Conservation (phyloP, 2,113 vertebrate genomes). For the Corvus hawaiiensis region DNA sequence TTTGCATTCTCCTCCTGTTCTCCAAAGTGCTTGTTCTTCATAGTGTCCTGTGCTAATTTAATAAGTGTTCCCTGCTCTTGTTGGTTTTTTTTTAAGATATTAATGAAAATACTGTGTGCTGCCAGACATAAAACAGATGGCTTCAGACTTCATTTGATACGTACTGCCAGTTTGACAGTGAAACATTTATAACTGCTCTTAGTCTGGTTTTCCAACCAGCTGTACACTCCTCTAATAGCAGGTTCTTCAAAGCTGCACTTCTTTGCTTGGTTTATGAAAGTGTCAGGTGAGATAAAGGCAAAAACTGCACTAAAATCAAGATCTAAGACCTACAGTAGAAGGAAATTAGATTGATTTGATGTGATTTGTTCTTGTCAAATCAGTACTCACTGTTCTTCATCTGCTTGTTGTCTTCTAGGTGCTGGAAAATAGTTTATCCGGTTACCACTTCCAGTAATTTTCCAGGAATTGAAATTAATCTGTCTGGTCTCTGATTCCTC, state of each 20-base stretch:
- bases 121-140: constrained; percentile 65
- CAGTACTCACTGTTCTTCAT: neutral
- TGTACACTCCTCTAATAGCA: constrained; percentile 16
- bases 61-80: constrained; percentile 7
- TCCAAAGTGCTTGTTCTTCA: constrained; percentile 27
- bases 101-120: constrained; percentile 53
- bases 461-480: neutral
- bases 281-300: constrained; percentile 11
- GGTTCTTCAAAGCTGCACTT: neutral
- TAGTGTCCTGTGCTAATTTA: constrained; percentile 43
- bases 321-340: constrained; percentile 9
- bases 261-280: constrained; percentile 38
- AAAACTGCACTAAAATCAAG: constrained; percentile 29
- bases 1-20: constrained; percentile 37
- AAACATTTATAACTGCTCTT: constrained; percentile 53
- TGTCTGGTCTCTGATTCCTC: neutral
- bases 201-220: constrained; percentile 46
- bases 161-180: constrained; percentile 42
- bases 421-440: neutral
- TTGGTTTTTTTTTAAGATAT: neutral
- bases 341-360: constrained; percentile 35
- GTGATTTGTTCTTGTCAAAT: constrained; percentile 32
- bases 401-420: neutral
- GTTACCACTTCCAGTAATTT: constrained; percentile 22
- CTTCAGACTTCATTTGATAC: constrained; percentile 57